phyloP scores from a whole-genome alignment of 1,140 invertebrate species.

The Plectrocnemia conspersa region DNA sequence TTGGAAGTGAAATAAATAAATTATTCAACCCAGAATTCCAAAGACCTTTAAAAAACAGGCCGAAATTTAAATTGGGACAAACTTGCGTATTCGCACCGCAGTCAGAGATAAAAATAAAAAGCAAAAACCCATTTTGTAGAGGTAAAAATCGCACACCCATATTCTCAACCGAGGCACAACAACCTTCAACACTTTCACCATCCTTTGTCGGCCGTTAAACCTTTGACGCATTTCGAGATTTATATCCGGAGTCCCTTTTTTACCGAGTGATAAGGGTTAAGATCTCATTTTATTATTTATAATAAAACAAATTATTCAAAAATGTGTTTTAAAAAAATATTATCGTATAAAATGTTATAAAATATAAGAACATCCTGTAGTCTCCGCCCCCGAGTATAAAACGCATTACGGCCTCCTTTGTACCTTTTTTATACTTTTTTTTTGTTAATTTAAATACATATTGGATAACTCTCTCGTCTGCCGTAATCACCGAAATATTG shows the following conservation, averaged over 20 bases:
- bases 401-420: neutral
- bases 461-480: constrained; percentile 25
- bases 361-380: neutral
- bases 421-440: constrained; percentile 2
- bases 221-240: constrained; percentile 29
- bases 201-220: constrained; percentile 16
- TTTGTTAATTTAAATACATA: constrained; percentile 29
- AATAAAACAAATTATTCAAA: neutral
- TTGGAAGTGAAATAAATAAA: too few species aligned
- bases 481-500: constrained; percentile 17
- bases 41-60: too few species aligned
- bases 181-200: too few species aligned
- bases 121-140: too few species aligned
- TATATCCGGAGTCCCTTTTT: constrained; percentile 23
- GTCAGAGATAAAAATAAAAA: too few species aligned
- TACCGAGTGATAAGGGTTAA: neutral
- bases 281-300: constrained; percentile 11
- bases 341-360: neutral
- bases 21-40: too few species aligned
- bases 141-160: too few species aligned
- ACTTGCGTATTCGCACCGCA: too few species aligned
- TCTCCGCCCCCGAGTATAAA: neutral
- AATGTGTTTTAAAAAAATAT: neutral
- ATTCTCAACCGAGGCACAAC: too few species aligned
- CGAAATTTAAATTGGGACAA: too few species aligned